A percentile compares a stretch with the other conserved stretches of the same genome.
Evolutionary conservation across 2,113 vertebrate genomes (phyloP).

Genomic region (Amia ocellicauda): DNA sequence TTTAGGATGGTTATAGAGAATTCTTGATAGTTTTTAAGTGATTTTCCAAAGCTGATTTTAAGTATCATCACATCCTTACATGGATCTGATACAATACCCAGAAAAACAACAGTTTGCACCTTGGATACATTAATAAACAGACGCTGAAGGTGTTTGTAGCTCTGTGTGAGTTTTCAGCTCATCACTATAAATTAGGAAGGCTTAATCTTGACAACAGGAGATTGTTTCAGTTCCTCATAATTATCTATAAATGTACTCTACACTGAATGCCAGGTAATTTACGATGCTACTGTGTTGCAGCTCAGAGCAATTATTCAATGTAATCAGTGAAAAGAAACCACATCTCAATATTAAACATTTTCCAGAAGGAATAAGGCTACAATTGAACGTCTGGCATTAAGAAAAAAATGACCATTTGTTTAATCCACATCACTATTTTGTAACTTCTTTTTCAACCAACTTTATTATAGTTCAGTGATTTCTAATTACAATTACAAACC

Average conservation of each 20-base stretch:
- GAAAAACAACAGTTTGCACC: not conserved
- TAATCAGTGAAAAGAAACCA: not conserved
- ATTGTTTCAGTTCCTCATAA: slow-evolving; percentile 2
- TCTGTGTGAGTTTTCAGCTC: not conserved
- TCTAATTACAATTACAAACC: too few species aligned
- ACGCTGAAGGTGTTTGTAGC: not conserved
- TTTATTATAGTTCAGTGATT: too few species aligned
- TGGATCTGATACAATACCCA: not conserved
- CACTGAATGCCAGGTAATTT: not conserved
- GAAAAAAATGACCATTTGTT: too few species aligned
- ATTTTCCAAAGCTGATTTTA: too few species aligned
- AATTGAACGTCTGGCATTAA: too few species aligned
- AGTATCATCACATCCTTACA: too few species aligned
- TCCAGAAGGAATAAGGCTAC: too few species aligned
- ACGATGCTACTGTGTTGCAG: not conserved
- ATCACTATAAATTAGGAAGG: slow-evolving; percentile 13
- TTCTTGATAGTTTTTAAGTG: too few species aligned
- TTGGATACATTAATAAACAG: not conserved
- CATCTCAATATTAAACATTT: not conserved
- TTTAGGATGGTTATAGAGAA: too few species aligned
- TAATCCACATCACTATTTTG: too few species aligned
- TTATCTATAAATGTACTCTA: slow-evolving; percentile 9
- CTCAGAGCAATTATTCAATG: not conserved
- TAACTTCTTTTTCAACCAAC: too few species aligned
- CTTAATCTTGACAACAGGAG: slow-evolving; percentile 3